phyloP scores from a whole-genome alignment of 2,113 vertebrate species.

The Podarcis cretensis region DNA sequence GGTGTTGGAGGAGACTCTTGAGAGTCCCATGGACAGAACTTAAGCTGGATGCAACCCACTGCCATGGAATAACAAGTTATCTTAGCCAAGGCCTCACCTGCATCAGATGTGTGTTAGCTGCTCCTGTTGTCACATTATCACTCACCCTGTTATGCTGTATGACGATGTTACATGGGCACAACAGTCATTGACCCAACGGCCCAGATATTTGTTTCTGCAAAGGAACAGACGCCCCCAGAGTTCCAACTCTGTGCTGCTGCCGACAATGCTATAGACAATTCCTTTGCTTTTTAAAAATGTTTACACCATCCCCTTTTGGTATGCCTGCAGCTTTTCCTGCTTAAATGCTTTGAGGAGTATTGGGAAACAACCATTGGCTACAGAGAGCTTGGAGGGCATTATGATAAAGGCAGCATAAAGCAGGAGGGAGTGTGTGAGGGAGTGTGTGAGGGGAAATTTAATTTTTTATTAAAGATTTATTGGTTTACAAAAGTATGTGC shows the following conservation, averaged over 20 bases:
- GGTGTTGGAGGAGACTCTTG: too few species aligned
- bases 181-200: background rate
- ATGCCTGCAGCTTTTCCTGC: background rate
- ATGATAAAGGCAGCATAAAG: slow-evolving; percentile 16
- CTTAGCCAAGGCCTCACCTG: background rate
- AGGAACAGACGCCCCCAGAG: background rate
- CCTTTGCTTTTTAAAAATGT: background rate
- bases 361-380: slow-evolving; percentile 6
- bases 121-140: background rate
- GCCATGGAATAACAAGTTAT: background rate
- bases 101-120: background rate
- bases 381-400: background rate
- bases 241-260: background rate
- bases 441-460: too few species aligned
- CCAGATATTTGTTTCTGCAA: background rate
- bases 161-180: background rate
- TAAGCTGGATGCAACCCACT: background rate
- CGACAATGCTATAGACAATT: background rate
- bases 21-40: too few species aligned
- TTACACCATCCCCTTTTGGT: background rate
- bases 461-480: too few species aligned
- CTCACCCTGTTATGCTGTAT: background rate
- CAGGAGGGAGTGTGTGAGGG: too few species aligned
- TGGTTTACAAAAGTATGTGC: too few species aligned
- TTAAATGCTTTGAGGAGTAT: background rate